Percentiles rank a stretch among this genome's conserved stretches.
These are phyloP conservation scores for Gadus chalcogrammus DNA, from an alignment of 2,113 vertebrate species.

Conservation along the genomic window DNA sequence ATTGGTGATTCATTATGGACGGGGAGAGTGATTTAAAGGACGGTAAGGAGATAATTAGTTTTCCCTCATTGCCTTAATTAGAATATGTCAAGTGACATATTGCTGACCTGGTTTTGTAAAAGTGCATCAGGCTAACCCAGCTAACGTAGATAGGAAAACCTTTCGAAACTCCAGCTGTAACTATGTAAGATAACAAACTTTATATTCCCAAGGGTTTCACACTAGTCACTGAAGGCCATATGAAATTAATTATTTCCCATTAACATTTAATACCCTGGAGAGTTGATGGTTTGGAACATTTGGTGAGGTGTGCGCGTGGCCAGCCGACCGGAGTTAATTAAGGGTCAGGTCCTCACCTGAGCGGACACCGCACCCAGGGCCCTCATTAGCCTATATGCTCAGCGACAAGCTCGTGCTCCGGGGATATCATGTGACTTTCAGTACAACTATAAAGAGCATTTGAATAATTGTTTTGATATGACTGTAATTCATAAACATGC, in stretches of 20 bases:
- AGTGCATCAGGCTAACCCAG: neutral
- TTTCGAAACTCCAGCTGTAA: neutral
- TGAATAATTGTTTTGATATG: no score
- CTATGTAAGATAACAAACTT: neutral
- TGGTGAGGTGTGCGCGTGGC: conserved; percentile 45
- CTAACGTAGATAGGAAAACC: conserved; percentile 17
- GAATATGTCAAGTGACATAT: conserved; percentile 25
- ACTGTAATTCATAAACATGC: no score
- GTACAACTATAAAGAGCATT: neutral
- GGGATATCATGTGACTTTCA: conserved; percentile 4
- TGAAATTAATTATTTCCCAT: conserved; percentile 26
- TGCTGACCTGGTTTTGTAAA: neutral
- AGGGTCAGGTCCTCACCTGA: conserved; percentile 42
- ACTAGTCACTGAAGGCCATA: conserved; percentile 17
- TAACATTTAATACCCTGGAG: conserved; percentile 50
- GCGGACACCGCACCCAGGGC: conserved; percentile 48
- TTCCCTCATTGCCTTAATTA: conserved; percentile 29
- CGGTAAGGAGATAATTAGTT: conserved; percentile 53
- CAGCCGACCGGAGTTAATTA: conserved; percentile 56
- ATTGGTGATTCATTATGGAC: conserved; percentile 59
- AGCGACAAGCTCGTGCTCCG: conserved; percentile 4
- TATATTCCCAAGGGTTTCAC: neutral
- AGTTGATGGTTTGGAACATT: conserved; percentile 24
- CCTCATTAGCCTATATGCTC: conserved; percentile 32
- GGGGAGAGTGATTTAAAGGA: conserved; percentile 43